Conservation (phyloP, 2,888 invertebrate genomes). For the Rutpela maculata region DNA sequence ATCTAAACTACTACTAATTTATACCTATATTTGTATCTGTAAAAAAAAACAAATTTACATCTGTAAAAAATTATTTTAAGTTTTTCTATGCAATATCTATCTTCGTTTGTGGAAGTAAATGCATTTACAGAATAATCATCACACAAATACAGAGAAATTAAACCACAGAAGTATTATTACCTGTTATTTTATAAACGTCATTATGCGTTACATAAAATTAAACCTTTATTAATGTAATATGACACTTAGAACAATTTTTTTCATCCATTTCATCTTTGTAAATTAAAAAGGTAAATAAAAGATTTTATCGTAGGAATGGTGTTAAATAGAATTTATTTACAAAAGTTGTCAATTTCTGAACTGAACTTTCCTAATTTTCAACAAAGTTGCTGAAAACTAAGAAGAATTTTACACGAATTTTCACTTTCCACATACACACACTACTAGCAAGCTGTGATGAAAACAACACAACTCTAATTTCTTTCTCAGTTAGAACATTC, state of each 20-base stretch:
- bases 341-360: background rate
- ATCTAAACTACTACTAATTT: constrained; percentile 7
- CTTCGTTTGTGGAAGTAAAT: too few species aligned
- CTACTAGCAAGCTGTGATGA: constrained; percentile 61
- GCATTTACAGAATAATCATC: background rate
- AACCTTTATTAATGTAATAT: background rate
- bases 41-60: background rate
- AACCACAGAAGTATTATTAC: background rate
- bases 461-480: constrained; percentile 60
- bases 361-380: constrained; percentile 48
- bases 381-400: constrained; percentile 53
- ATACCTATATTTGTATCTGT: background rate
- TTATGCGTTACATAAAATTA: background rate
- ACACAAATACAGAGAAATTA: background rate
- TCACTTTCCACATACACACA: constrained; percentile 46
- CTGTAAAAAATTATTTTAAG: background rate
- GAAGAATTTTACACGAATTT: constrained; percentile 19
- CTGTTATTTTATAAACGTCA: background rate
- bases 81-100: background rate
- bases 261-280: background rate
- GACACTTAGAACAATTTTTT: background rate
- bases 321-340: constrained; percentile 24
- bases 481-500: constrained; percentile 47
- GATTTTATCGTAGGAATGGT: constrained; percentile 15
- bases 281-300: constrained; percentile 20